A percentile compares a stretch with the other conserved stretches of the same genome.
phyloP scores from a whole-genome alignment of 1,140 invertebrate species.

The Vanessa atalanta region DNA sequence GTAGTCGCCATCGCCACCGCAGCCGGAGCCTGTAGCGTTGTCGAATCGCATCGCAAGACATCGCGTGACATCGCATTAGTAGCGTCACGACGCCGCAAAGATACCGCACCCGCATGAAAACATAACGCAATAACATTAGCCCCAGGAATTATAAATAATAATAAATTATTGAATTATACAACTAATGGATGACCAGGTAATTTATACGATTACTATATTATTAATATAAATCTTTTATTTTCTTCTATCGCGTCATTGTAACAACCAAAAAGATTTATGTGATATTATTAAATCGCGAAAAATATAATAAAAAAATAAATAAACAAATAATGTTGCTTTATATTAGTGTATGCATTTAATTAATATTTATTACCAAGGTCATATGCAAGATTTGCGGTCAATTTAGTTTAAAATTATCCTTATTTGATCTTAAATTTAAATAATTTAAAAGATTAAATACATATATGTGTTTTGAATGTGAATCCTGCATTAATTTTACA shows the following conservation, averaged over 20 bases:
- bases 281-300: no score
- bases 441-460: not conserved
- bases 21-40: slow-evolving; percentile 82
- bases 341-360: no score
- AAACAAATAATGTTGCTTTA: no score
- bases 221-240: no score
- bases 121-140: slow-evolving; percentile 35
- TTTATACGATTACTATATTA: no score
- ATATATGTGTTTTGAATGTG: no score
- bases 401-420: not conserved
- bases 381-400: not conserved
- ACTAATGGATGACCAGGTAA: no score
- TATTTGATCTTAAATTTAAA: not conserved
- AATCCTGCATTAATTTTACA: not conserved
- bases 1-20: slow-evolving; percentile 96
- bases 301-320: no score
- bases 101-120: slow-evolving; percentile 54
- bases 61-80: slow-evolving; percentile 2
- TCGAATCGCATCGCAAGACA: slow-evolving; percentile 8
- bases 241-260: no score
- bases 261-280: no score
- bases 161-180: no score
- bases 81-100: slow-evolving; percentile 36
- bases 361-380: no score
- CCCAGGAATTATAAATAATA: not conserved